Percentiles rank a stretch among this genome's conserved stretches.
Conservation (phyloP, 1,140 invertebrate genomes). For the Anoplolepis gracilipes region DNA sequence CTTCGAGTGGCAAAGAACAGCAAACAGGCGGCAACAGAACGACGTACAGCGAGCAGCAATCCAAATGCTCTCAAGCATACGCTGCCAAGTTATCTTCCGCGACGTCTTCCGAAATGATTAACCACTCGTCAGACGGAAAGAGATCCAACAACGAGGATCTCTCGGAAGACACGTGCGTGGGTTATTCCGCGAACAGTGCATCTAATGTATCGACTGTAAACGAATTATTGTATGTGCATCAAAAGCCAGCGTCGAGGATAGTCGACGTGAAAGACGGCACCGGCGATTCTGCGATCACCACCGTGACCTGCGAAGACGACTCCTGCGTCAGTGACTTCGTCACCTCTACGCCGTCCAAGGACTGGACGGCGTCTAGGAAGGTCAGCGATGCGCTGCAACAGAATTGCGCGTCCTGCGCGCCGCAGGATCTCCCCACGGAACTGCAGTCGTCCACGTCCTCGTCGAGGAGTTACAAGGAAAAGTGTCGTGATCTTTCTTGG, state of each 20-base stretch:
- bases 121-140: slow-evolving; percentile 8
- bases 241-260: slow-evolving; percentile 7
- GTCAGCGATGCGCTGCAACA: slow-evolving; percentile 44
- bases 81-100: neutral
- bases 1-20: slow-evolving; percentile 42
- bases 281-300: neutral
- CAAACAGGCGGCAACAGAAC: slow-evolving; percentile 4
- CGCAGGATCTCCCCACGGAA: slow-evolving; percentile 82
- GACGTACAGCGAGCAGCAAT: slow-evolving; percentile 35
- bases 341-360: slow-evolving; percentile 59
- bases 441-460: slow-evolving; percentile 78
- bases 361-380: slow-evolving; percentile 47
- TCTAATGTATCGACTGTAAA: neutral
- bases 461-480: slow-evolving; percentile 82
- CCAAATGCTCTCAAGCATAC: slow-evolving; percentile 34
- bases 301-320: slow-evolving; percentile 20
- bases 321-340: slow-evolving; percentile 53
- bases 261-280: slow-evolving; percentile 33
- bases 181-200: slow-evolving; percentile 25
- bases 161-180: slow-evolving; percentile 20
- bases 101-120: slow-evolving; percentile 53
- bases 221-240: slow-evolving; percentile 36
- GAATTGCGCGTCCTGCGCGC: slow-evolving; percentile 62
- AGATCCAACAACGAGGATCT: slow-evolving; percentile 12
- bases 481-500: slow-evolving; percentile 81